Evolutionary conservation across 2,888 invertebrate genomes (phyloP), one percentile per base, ranked within the genome.

Genomic region (Dione juno): DNA sequence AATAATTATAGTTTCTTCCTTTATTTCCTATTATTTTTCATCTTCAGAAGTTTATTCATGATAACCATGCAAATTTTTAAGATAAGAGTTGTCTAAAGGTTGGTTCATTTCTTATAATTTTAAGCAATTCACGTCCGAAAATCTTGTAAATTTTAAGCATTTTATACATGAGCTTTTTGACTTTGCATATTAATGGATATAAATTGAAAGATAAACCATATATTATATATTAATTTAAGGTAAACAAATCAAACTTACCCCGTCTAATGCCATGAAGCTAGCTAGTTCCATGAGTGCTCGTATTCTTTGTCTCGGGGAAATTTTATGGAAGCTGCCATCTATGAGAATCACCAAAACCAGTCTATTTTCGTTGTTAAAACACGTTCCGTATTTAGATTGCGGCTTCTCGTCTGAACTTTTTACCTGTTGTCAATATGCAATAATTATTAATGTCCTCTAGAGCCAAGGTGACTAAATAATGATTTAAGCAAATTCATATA

Each of bases 221-320:
- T 16, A 14, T 50, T 16, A n/a, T 35, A 53, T 9, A 14, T 35
- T 28, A 35, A 40, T 3, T 35, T n/a, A 45, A 3, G 28, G 0
- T 21, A 45, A 14, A 9, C 8, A n/a, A 59, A 16, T 16, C 35
- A 6, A 57, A 6, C 93, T 93, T 88, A 96, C 96, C 90, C 94
- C 93, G 79, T 95, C 94, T 43, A 96, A 88, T 69, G 95, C 95
- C 87, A 96, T 94, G 83, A 95, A 96, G 80, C 94, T 94, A n/a
- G 96, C 95, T 53, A 96, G 93, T 79, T 96, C 95, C 90, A 95
- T 95, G 73, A 96, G 93, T 69, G 96, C 95, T 37, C 94, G 93
- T 77, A 96, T 94, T 82, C 95, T 94, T 74, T 95, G 94, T 69
- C 93, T 90, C 41, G 96, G 94, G 75, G 94, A 90, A 79, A 97